Evolutionary conservation across 1,140 invertebrate genomes (phyloP).

Genomic region (Caenorhabditis tropicalis): DNA sequence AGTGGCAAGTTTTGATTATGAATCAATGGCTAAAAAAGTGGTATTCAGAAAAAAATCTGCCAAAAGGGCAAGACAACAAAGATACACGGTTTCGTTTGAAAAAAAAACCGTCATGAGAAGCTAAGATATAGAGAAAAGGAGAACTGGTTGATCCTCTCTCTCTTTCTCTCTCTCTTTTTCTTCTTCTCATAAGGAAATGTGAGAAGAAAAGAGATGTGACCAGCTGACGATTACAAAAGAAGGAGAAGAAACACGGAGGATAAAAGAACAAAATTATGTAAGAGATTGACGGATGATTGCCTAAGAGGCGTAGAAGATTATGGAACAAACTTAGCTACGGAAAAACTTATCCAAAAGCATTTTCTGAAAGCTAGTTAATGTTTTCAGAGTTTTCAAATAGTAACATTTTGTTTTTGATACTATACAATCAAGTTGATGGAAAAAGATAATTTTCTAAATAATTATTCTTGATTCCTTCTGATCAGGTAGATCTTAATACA

Average conservation of each 20-base stretch:
- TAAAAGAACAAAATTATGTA: background rate
- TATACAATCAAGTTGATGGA: no score
- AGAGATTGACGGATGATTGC: constrained; percentile 24
- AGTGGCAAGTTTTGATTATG: no score
- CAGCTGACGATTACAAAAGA: background rate
- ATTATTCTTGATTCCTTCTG: no score
- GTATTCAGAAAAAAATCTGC: background rate
- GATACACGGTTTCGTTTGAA: background rate
- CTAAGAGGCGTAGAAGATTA: background rate
- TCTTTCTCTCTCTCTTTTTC: no score
- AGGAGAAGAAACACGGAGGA: background rate
- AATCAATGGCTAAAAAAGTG: background rate
- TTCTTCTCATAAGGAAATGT: background rate
- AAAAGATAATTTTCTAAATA: no score
- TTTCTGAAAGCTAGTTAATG: no score
- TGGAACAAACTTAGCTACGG: background rate
- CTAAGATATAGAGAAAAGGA: background rate
- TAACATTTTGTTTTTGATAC: no score
- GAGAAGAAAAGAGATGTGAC: constrained; percentile 15
- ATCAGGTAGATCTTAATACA: no score
- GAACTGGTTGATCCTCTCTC: constrained; percentile 31
- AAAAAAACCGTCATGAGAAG: background rate
- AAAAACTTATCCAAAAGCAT: no score
- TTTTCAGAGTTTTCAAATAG: no score
- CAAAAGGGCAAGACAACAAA: background rate